Evolutionary conservation across 2,797 vertebrate species (phyloP).

Genomic region (Gymnoscopelus braueri): DNA sequence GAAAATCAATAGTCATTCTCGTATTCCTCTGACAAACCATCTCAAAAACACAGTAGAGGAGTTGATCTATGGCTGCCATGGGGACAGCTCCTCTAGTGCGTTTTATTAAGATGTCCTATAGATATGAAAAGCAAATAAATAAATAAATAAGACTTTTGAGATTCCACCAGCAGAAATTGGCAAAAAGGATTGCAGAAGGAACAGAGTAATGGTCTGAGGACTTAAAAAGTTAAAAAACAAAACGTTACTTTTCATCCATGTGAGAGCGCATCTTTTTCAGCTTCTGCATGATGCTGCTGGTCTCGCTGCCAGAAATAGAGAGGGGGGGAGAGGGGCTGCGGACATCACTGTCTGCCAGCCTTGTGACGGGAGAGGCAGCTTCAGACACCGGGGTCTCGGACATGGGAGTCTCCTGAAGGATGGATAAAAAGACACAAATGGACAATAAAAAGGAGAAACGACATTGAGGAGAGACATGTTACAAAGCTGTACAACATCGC

Average conservation of each 20-base stretch:
- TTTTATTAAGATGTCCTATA: background rate
- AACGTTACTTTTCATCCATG: constrained; percentile 95
- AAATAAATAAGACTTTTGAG: background rate
- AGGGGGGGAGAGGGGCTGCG: constrained; percentile 89
- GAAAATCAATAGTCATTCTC: background rate
- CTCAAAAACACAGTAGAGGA: background rate
- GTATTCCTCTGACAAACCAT: background rate
- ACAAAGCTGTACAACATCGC: background rate
- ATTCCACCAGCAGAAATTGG: background rate
- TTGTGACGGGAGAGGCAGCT: constrained; percentile 73
- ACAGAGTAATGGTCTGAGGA: constrained; percentile 35
- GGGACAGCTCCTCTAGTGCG: background rate
- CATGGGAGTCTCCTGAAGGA: constrained; percentile 81
- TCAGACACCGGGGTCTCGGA: constrained; percentile 79
- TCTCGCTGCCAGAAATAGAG: constrained; percentile 95
- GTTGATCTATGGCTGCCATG: background rate
- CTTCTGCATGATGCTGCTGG: constrained; percentile 99
- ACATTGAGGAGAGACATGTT: background rate
- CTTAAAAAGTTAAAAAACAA: constrained; percentile 10
- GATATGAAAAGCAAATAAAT: background rate
- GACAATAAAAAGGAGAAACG: constrained; percentile 1
- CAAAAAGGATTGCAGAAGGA: background rate
- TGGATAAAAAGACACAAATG: background rate
- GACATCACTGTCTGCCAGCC: constrained; percentile 80
- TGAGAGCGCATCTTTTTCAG: constrained; percentile 98